phyloP scores from a whole-genome alignment of 2,888 invertebrate genomes.

The Rhogogaster chlorosoma region DNA sequence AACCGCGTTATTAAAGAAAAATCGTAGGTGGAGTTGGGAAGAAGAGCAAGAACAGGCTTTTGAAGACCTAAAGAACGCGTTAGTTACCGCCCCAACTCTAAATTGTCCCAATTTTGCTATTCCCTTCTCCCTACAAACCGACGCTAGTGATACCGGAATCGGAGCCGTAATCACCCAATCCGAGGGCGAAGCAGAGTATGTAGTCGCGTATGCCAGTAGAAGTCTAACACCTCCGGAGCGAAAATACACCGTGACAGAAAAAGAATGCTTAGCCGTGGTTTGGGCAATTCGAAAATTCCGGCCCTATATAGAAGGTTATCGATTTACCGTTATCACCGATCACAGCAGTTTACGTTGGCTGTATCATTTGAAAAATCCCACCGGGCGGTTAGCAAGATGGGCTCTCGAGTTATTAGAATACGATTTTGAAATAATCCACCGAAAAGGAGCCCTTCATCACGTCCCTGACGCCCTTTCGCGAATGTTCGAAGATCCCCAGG shows the following conservation, averaged over 20 bases:
- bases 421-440: conserved; percentile 53
- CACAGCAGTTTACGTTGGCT: conserved; percentile 49
- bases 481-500: background rate
- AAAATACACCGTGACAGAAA: conserved; percentile 57
- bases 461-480: conserved; percentile 57
- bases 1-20: conserved; percentile 53
- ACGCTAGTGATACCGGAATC: conserved; percentile 57
- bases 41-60: background rate
- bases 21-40: background rate
- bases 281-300: conserved; percentile 61
- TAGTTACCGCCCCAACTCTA: conserved; percentile 54
- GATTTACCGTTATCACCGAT: conserved; percentile 58
- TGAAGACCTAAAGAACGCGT: background rate
- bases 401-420: conserved; percentile 56
- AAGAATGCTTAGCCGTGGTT: conserved; percentile 62
- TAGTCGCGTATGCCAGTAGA: conserved; percentile 57
- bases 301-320: conserved; percentile 60
- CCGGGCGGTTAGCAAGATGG: conserved; percentile 43
- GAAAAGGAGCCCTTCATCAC: conserved; percentile 53
- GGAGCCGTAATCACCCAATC: conserved; percentile 54
- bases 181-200: conserved; percentile 50
- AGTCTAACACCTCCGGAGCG: conserved; percentile 50
- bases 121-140: conserved; percentile 57
- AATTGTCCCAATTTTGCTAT: conserved; percentile 57
- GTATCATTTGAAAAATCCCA: conserved; percentile 57